phyloP scores from a whole-genome alignment of 2,888 invertebrate species.

The Leptura quadrifasciata region DNA sequence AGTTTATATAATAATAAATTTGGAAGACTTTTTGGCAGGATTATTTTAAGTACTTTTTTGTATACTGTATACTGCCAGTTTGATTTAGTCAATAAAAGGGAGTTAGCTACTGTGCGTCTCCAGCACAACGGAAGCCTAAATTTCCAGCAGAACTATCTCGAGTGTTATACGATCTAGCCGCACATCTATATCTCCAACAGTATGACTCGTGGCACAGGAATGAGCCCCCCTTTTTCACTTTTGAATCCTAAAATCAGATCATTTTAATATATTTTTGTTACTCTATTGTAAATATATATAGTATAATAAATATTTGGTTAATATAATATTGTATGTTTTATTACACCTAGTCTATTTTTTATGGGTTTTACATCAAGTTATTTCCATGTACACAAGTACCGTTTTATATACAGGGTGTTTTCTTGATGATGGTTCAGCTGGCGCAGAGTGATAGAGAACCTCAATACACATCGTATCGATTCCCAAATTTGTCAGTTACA shows the following conservation, averaged over 20 bases:
- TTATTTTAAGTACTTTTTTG: constrained; percentile 54
- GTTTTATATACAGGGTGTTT: too few relatives aligned
- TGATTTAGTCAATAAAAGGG: constrained; percentile 39
- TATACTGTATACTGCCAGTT: constrained; percentile 50
- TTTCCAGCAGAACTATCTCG: constrained; percentile 95
- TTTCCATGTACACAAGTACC: too few relatives aligned
- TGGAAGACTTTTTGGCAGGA: constrained; percentile 69
- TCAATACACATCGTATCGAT: too few relatives aligned
- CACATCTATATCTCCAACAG: constrained; percentile 96
- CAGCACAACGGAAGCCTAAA: constrained; percentile 94
- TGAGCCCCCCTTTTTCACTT: constrained; percentile 97
- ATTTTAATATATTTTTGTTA: constrained; percentile 57
- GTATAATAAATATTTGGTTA: constrained; percentile 41
- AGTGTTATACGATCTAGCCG: constrained; percentile 94
- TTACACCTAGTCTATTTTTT: too few relatives aligned
- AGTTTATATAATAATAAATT: constrained; percentile 48
- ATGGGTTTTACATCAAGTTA: too few relatives aligned
- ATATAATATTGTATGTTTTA: constrained; percentile 25
- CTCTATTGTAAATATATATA: constrained; percentile 53
- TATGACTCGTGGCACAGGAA: constrained; percentile 93
- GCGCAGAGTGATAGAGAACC: too few relatives aligned
- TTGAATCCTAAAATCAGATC: constrained; percentile 77
- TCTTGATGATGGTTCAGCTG: too few relatives aligned
- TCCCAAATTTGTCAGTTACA: too few relatives aligned
- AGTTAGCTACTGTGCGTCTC: constrained; percentile 54